Conservation (phyloP, 2,888 invertebrate species). For the Galeruca laticollis region DNA sequence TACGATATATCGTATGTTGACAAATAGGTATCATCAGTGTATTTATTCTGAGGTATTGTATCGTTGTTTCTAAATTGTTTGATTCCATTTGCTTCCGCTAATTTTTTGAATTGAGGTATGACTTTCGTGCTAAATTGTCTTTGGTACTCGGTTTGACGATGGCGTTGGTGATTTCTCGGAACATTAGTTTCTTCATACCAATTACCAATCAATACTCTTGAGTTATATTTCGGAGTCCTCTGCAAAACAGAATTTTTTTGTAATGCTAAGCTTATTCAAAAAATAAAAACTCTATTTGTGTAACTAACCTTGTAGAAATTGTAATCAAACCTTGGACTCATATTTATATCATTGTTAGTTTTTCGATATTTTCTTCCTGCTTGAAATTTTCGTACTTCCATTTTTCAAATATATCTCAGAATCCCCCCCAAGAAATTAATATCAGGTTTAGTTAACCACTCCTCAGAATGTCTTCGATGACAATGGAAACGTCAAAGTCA, state of each 20-base stretch:
- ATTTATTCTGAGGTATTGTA: neutral
- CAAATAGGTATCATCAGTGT: neutral
- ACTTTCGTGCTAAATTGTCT: neutral
- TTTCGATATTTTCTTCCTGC: neutral
- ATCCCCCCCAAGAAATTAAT: neutral
- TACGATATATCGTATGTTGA: slow-evolving; percentile 7
- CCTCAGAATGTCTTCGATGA: neutral
- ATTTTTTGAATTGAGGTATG: neutral
- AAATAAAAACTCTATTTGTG: neutral
- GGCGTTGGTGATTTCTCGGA: neutral
- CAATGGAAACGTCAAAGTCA: neutral
- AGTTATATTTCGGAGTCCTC: neutral
- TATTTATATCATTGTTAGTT: neutral
- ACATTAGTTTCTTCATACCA: neutral
- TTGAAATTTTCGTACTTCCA: slow-evolving; percentile 2
- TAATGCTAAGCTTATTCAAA: neutral
- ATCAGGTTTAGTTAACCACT: neutral
- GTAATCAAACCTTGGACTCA: slow-evolving; percentile 1
- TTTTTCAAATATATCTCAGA: neutral
- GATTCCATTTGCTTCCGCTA: neutral
- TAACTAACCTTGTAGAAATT: neutral
- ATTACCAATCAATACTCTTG: slow-evolving; percentile 6
- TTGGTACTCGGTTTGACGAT: slow-evolving; percentile 11
- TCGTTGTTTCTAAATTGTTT: neutral
- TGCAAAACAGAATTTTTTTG: neutral